Evolutionary conservation across 2,888 invertebrate species (phyloP), one percentile per base, ranked within the genome.

Genomic region (Crocallis elinguaria): DNA sequence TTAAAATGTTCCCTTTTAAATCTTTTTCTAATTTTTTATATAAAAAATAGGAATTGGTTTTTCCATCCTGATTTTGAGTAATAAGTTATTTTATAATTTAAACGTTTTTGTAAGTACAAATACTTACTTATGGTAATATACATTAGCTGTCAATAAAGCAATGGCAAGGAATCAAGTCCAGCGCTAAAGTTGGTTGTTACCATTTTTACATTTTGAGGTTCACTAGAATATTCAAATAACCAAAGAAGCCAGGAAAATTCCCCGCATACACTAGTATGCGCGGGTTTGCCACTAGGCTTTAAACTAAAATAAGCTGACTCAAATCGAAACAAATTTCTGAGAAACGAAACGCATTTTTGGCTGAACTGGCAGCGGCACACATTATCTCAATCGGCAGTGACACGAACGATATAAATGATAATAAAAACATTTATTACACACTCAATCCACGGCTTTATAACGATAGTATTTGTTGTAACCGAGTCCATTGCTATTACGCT

Each of bases 321-420:
- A 33, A 38, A 57, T 45, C 57, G 60, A 61, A 60, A 65, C 32
- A 49, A 49, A 39, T 62, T 77, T 80, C 71, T 69, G 57, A 67
- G 73, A 81, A 80, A 44, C 60, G 62, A 57, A 67, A 73, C 76
- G 71, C 68, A 75, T 76, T 80, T 81, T 75, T 69, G 66, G 57
- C 49, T 60, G 66, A 82, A 88, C 76, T 88, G 82, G 89, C 84
- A 88, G 84, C 82, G 77, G 73, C 77, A 78, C 61, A 63, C 69
- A 76, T 79, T 86, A 86, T 86, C 85, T 80, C 73, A 77, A 77
- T 79, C 76, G 77, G 66, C 74, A 73, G 75, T 79, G 78, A 78
- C 80, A 73, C 73, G 72, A 71, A 74, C 75, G 79, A 86, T 86
- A 82, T 78, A 81, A 81, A 82, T 75, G 79, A 86, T 84, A 82